Conservation (phyloP, 2,797 vertebrate species). For the Fistularia tabacaria region DNA sequence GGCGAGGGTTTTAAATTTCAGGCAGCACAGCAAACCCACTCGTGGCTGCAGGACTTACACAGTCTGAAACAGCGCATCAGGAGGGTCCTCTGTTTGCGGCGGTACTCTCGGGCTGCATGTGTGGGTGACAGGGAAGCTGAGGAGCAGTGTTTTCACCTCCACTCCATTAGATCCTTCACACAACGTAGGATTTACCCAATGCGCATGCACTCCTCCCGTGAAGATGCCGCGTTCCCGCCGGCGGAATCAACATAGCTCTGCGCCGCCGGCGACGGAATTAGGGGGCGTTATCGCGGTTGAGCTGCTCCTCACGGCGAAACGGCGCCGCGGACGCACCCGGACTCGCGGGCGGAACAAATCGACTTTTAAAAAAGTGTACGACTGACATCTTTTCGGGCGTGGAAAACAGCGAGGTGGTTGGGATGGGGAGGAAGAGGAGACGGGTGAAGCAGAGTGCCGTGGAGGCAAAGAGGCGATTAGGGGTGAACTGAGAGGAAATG, state of each 20-base stretch:
- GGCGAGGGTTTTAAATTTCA: neutral
- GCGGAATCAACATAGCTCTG: constrained; percentile 18
- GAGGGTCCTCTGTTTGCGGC: constrained; percentile 77
- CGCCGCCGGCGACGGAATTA: constrained; percentile 34
- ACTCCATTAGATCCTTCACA: constrained; percentile 9
- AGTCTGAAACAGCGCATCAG: constrained; percentile 84
- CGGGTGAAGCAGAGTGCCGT: too few species aligned
- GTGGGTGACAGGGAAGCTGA: constrained; percentile 41
- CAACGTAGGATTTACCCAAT: neutral
- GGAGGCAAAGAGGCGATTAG: too few species aligned
- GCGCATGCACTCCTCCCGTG: neutral
- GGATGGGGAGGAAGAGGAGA: too few species aligned
- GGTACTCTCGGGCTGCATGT: constrained; percentile 76
- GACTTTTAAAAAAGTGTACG: too few species aligned
- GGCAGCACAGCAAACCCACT: constrained; percentile 58
- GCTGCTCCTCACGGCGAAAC: constrained; percentile 1
- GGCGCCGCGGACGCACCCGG: too few species aligned
- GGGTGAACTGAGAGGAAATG: too few species aligned
- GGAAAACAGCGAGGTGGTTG: too few species aligned
- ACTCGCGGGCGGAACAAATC: too few species aligned
- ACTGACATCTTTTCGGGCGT: too few species aligned
- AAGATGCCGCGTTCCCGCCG: constrained; percentile 20
- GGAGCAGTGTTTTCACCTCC: constrained; percentile 15
- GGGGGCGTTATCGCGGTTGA: constrained; percentile 7
- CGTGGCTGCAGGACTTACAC: constrained; percentile 78